phyloP scores from a whole-genome alignment of 2,113 vertebrate genomes.

The Psammodynastes pulverulentus region DNA sequence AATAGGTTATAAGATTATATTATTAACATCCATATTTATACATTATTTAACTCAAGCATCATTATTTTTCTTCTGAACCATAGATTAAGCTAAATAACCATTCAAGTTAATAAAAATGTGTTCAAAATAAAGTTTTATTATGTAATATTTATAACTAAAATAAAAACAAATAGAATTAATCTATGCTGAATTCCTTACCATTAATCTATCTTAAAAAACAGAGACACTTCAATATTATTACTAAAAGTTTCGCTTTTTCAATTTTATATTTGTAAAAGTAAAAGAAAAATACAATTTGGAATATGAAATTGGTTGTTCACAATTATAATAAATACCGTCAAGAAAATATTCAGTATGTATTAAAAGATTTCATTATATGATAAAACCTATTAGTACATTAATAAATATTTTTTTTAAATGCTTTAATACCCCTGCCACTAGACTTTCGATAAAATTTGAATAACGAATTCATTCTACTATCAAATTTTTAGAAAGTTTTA shows the following conservation, averaged over 20 bases:
- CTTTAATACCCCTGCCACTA: background rate
- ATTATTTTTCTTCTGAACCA: conserved; percentile 15
- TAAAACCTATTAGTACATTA: background rate
- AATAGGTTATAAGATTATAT: background rate
- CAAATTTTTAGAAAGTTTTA: background rate
- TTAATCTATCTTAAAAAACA: background rate
- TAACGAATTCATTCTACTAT: background rate
- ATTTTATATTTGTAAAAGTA: background rate
- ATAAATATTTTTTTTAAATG: background rate
- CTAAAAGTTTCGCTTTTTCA: background rate
- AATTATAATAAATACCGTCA: background rate
- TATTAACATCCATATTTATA: background rate
- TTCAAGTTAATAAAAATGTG: background rate
- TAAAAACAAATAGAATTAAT: background rate
- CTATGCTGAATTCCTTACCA: background rate
- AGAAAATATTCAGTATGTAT: background rate
- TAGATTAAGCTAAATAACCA: background rate
- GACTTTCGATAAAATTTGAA: background rate
- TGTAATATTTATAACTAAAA: conserved; percentile 10
- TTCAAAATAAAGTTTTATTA: background rate
- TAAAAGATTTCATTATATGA: background rate
- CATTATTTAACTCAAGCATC: background rate
- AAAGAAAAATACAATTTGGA: background rate
- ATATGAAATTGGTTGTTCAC: background rate
- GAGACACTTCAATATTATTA: background rate